These are phyloP conservation scores for Oreonectes daqikongensis DNA, from an alignment of 2,797 vertebrate species.

Conservation along the genomic window DNA sequence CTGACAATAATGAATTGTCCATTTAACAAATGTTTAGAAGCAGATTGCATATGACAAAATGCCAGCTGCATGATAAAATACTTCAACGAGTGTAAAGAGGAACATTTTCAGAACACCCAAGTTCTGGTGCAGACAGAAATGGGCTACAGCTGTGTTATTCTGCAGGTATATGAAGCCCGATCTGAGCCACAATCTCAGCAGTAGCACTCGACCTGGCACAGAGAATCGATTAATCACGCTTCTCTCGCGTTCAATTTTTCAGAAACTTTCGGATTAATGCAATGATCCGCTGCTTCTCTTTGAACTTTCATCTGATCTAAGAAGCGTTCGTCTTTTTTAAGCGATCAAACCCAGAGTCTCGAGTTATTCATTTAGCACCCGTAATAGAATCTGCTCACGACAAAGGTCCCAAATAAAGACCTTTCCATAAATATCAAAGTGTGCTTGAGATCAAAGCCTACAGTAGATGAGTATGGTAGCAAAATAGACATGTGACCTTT, in stretches of 20 bases:
- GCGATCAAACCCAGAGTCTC: slow-evolving; percentile 26
- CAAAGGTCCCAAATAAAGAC: slow-evolving; percentile 42
- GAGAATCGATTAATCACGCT: slow-evolving; percentile 52
- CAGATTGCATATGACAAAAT: neutral
- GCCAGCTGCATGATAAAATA: slow-evolving; percentile 24
- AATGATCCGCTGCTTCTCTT: slow-evolving; percentile 43
- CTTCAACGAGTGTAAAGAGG: neutral
- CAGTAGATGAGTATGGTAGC: slow-evolving; percentile 15
- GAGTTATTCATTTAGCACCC: slow-evolving; percentile 33
- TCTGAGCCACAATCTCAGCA: slow-evolving; percentile 28
- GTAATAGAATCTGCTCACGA: slow-evolving; percentile 51
- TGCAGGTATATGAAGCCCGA: neutral
- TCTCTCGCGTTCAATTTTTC: slow-evolving; percentile 34
- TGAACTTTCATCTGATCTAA: slow-evolving; percentile 56
- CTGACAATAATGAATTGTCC: slow-evolving; percentile 27
- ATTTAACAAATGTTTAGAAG: slow-evolving; percentile 32
- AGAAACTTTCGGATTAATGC: slow-evolving; percentile 53
- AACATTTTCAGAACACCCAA: slow-evolving; percentile 15
- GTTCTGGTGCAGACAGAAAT: neutral
- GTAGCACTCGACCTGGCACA: slow-evolving; percentile 16
- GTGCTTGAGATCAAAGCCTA: slow-evolving; percentile 52
- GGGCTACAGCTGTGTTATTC: neutral
- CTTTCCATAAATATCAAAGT: slow-evolving; percentile 50
- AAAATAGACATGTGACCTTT: slow-evolving; percentile 22
- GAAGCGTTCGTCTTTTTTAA: slow-evolving; percentile 34